phyloP scores from a whole-genome alignment of 2,797 vertebrate genomes.

The Kryptopterus vitreolus region DNA sequence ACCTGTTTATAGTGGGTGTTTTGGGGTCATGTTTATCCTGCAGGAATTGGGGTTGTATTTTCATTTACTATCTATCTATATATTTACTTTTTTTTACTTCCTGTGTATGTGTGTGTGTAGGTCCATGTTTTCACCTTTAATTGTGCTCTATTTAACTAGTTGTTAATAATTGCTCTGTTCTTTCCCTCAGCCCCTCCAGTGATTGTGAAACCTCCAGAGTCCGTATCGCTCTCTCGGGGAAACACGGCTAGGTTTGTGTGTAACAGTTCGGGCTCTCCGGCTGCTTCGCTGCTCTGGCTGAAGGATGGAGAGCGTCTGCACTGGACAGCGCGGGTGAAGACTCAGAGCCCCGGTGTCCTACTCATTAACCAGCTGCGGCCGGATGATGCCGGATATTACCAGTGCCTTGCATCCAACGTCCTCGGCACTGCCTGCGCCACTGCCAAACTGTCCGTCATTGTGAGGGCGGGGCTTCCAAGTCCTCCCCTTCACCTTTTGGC shows the following conservation, averaged over 20 bases:
- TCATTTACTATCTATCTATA: too few relatives aligned
- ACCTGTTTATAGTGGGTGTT: too few relatives aligned
- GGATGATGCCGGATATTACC: conserved; percentile 93
- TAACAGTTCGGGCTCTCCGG: conserved; percentile 88
- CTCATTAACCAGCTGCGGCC: conserved; percentile 95
- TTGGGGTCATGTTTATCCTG: too few relatives aligned
- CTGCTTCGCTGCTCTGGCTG: conserved; percentile 84
- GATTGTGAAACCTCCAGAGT: conserved; percentile 90
- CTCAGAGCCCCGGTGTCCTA: conserved; percentile 86
- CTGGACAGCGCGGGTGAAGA: conserved; percentile 86
- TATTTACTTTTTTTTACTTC: background rate
- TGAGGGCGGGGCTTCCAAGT: conserved; percentile 92
- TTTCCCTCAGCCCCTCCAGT: conserved; percentile 81
- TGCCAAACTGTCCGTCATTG: conserved; percentile 88
- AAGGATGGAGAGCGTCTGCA: conserved; percentile 84
- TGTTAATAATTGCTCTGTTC: background rate
- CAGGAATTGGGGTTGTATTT: too few relatives aligned
- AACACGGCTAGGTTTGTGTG: conserved; percentile 95
- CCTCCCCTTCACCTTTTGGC: conserved; percentile 83
- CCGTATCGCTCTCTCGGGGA: conserved; percentile 88
- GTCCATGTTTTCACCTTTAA: background rate
- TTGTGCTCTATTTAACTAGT: background rate
- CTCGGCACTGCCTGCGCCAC: conserved; percentile 90
- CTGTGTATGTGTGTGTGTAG: too few relatives aligned
- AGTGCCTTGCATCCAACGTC: conserved; percentile 91